Evolutionary conservation across 2,113 vertebrate genomes (phyloP).

Genomic region (Cottus gobio): DNA sequence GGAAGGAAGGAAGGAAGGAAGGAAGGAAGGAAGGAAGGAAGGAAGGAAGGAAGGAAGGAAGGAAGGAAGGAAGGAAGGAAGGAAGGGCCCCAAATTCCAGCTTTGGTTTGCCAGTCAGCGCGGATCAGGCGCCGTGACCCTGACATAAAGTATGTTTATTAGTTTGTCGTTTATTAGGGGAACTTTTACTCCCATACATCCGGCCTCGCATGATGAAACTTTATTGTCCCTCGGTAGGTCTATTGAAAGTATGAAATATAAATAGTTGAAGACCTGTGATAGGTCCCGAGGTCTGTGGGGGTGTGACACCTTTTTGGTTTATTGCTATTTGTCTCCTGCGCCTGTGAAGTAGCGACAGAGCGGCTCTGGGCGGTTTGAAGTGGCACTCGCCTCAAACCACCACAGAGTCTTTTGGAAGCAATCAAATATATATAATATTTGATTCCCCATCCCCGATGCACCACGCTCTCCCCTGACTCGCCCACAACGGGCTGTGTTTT

Average conservation of each 20-base stretch:
- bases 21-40: no score
- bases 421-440: no score
- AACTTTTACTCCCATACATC: not conserved
- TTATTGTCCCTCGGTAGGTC: not conserved
- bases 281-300: conserved; percentile 27
- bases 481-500: no score
- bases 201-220: not conserved
- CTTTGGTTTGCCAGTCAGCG: conserved; percentile 1
- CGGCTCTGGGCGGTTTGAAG: not conserved
- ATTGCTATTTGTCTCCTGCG: conserved; percentile 28
- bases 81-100: conserved; percentile 13
- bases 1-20: conserved; percentile 43
- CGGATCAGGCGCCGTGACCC: not conserved
- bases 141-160: conserved; percentile 2
- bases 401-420: no score
- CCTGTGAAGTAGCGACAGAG: not conserved
- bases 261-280: conserved; percentile 9
- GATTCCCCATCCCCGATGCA: no score
- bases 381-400: not conserved
- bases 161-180: conserved; percentile 1
- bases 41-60: no score
- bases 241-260: conserved; percentile 12
- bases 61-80: no score
- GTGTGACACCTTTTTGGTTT: conserved; percentile 16
- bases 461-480: no score